Evolutionary conservation across 2,113 vertebrate species (phyloP).

Genomic region (Chaetura pelagica): DNA sequence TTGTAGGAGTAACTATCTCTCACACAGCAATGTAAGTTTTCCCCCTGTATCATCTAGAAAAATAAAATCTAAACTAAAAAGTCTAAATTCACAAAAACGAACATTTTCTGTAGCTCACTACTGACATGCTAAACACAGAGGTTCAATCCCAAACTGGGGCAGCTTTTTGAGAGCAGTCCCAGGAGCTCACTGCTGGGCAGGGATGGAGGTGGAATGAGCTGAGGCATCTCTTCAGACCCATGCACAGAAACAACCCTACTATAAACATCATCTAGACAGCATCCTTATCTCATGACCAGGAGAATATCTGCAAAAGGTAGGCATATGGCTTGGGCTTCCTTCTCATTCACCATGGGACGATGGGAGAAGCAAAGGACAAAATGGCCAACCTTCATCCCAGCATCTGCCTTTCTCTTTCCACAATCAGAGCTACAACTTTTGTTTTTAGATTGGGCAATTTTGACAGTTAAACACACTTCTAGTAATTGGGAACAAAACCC

Average conservation of each 20-base stretch:
- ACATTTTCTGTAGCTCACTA: neutral
- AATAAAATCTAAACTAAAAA: neutral
- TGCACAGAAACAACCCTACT: neutral
- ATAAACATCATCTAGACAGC: neutral
- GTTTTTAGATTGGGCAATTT: neutral
- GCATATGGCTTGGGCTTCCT: neutral
- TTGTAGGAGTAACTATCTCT: neutral
- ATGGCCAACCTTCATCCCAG: neutral
- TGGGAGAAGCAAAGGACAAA: neutral
- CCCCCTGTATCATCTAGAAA: neutral
- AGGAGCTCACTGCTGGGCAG: neutral
- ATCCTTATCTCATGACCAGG: accelerated
- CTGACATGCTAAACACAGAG: neutral
- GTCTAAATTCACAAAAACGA: neutral
- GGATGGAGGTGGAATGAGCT: neutral
- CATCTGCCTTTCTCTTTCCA: neutral
- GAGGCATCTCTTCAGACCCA: neutral
- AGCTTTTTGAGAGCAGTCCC: neutral
- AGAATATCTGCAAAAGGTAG: neutral
- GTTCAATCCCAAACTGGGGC: neutral
- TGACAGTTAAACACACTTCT: neutral
- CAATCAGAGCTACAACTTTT: accelerated
- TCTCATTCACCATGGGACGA: accelerated
- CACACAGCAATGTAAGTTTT: neutral
- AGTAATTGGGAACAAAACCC: neutral